Base-by-base conservation (phyloP, 2,797 vertebrate genomes). In the Lithobates sylvaticus region DNA sequence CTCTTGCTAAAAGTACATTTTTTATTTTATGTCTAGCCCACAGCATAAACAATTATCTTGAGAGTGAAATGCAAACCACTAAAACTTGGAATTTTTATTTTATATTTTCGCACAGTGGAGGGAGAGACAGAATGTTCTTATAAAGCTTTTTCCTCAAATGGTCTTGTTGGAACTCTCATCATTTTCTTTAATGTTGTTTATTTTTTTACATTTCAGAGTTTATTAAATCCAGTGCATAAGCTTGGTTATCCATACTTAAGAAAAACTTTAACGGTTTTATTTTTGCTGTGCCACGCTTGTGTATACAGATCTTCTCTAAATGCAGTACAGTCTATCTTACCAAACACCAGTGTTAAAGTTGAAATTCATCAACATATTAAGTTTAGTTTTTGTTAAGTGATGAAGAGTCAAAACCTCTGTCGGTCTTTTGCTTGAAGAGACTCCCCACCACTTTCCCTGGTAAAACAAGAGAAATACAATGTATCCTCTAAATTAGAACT, bases 1-100 rank as follows among this genome's bases (percentile, higher is more conserved):
- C 65, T 9, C 39, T 42, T 7, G 23, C 64, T 86, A 86, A 76
- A 86, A 86, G 84, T 78, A 70, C 42, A 70, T 42, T 5, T 27
- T 70, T 76, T 68, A 64, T 76, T n/a, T 18, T 64, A 76, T 81
- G 58, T 70, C 72, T 85, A 72, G 67, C n/a, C 61, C 42, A 47
- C 44, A 76, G 65, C 32, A 29, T 7, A 23, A 29, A 77, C 73
- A 76, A 54, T 76, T 84, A 69, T 7, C 76, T 71, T 81, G 13
- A 81, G 42, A 85, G 70, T 29, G 68, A 68, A 50, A 58, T 27
- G 9, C n/a, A 74, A 72, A 69, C 34, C 69, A 81, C 58, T 76
- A 58, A 58, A 74, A 74, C 39, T 13, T 84, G 39, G 47, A 54
- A 10, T 18, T 27, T 73, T 75, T 85, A 69, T 74, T 81, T 75